Conservation (phyloP, 2,888 invertebrate genomes). For the Sinodicranocentrus sp. region DNA sequence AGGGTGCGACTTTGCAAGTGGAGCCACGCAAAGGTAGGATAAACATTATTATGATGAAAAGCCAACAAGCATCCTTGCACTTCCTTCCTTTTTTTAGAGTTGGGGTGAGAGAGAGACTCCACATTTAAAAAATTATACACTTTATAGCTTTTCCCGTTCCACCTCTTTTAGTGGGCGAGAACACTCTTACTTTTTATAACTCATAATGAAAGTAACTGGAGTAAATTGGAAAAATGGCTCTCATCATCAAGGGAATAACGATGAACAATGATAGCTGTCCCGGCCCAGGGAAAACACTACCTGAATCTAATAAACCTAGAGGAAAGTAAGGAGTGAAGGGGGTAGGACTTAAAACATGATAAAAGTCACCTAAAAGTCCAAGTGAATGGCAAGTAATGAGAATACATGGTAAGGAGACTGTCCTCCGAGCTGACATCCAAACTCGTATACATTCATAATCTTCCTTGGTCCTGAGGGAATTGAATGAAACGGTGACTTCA, state of each 20-base stretch:
- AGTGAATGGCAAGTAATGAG: conserved; percentile 46
- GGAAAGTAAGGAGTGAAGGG: conserved; percentile 54
- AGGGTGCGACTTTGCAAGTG: too few relatives aligned
- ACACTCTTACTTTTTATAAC: not conserved
- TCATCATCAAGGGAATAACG: not conserved
- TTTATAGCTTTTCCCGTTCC: too few relatives aligned
- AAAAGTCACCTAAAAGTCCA: conserved; percentile 58
- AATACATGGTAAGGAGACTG: conserved; percentile 49
- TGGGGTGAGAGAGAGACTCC: too few relatives aligned
- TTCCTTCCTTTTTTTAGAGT: too few relatives aligned
- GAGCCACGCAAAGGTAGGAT: too few relatives aligned
- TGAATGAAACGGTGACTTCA: conserved; percentile 44
- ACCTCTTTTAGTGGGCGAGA: not conserved
- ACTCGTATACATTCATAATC: conserved; percentile 70
- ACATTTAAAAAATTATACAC: not conserved
- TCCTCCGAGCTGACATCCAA: conserved; percentile 62
- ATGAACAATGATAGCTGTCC: conserved; percentile 2
- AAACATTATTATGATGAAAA: too few relatives aligned
- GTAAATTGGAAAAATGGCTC: conserved; percentile 17
- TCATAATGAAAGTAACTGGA: not conserved
- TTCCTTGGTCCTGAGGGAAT: conserved; percentile 48
- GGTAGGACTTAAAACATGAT: conserved; percentile 56
- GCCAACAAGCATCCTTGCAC: too few relatives aligned
- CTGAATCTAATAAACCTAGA: conserved; percentile 19
- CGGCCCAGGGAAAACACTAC: not conserved